Evolutionary conservation across 2,888 invertebrate species (phyloP).

Genomic region (Cataglyphis altisquamis): DNA sequence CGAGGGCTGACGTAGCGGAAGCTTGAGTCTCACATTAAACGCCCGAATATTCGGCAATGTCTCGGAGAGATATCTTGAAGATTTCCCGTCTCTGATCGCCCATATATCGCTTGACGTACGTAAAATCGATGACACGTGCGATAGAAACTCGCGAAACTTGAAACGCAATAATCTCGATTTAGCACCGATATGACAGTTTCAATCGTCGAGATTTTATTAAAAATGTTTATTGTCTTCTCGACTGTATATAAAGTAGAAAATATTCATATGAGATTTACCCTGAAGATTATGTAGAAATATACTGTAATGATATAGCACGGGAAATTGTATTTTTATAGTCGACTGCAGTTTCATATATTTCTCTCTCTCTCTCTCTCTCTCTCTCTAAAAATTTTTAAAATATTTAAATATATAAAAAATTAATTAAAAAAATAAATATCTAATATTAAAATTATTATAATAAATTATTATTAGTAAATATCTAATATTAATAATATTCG

Average conservation of each 20-base stretch:
- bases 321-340: not conserved
- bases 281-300: not conserved
- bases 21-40: slow-evolving; percentile 58
- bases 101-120: slow-evolving; percentile 26
- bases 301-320: not conserved
- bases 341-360: not conserved
- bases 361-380: not conserved
- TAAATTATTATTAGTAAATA: no score
- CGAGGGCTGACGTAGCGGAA: slow-evolving; percentile 26
- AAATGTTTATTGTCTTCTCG: slow-evolving; percentile 21
- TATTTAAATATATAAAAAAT: not conserved
- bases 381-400: not conserved
- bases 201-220: slow-evolving; percentile 19
- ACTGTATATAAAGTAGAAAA: not conserved
- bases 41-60: slow-evolving; percentile 70
- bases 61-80: slow-evolving; percentile 55
- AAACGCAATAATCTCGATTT: slow-evolving; percentile 40
- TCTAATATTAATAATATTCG: not conserved
- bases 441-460: not conserved
- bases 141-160: slow-evolving; percentile 32
- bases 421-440: not conserved
- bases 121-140: slow-evolving; percentile 40
- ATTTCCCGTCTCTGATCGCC: slow-evolving; percentile 35
- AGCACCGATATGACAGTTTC: slow-evolving; percentile 14
- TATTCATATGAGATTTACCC: not conserved